phyloP scores from a whole-genome alignment of 1,140 invertebrate genomes.

The Bacillus rossius region DNA sequence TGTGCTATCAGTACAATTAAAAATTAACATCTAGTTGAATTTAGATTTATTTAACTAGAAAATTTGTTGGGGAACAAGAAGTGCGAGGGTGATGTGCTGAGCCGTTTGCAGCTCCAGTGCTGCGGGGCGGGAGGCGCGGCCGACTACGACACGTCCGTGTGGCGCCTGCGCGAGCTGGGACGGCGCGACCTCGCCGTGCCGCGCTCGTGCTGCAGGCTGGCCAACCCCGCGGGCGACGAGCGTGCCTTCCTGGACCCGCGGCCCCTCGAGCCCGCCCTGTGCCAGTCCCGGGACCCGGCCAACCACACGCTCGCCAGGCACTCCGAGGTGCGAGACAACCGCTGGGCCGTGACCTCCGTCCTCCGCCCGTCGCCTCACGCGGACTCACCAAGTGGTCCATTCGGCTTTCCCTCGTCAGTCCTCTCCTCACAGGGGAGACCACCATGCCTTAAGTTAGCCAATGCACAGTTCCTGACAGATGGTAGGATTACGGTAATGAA shows the following conservation, averaged over 20 bases:
- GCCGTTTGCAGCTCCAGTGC: conserved; percentile 64
- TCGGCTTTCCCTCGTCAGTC: no score
- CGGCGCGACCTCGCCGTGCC: conserved; percentile 65
- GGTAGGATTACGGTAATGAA: no score
- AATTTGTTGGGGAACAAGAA: no score
- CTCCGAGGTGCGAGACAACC: conserved; percentile 49
- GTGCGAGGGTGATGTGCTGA: no score
- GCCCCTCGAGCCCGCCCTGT: conserved; percentile 61
- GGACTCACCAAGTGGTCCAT: no score
- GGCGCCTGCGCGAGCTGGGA: conserved; percentile 67
- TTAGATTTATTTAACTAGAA: no score
- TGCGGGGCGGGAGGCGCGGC: conserved; percentile 72
- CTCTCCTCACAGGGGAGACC: not conserved
- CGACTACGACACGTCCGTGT: conserved; percentile 77
- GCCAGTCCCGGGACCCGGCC: conserved; percentile 58
- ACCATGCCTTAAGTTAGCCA: not conserved
- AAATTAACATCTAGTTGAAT: no score
- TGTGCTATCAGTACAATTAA: no score
- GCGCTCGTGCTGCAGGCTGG: conserved; percentile 68
- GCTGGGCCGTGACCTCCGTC: conserved; percentile 9
- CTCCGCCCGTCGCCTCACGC: no score
- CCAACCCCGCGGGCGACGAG: conserved; percentile 48
- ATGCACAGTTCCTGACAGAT: no score
- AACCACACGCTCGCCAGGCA: conserved; percentile 56
- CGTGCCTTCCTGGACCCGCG: conserved; percentile 68